These are phyloP conservation scores for Vanessa atalanta DNA, from an alignment of 1,140 invertebrate species.

Conservation along the genomic window DNA sequence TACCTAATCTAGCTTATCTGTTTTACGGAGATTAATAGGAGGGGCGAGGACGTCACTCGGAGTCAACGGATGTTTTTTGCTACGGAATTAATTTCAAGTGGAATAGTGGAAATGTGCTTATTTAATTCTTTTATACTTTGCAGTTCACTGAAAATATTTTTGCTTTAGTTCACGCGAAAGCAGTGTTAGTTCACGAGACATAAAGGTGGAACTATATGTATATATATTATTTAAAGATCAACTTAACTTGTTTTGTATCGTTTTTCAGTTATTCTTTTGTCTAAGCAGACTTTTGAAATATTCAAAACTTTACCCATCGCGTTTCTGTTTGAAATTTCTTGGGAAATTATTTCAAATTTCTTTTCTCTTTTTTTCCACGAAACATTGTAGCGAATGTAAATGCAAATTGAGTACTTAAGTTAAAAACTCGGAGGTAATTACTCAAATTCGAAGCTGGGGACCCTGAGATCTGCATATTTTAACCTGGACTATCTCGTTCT, in stretches of 20 bases:
- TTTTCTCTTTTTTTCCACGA: not conserved
- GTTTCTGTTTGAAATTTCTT: not conserved
- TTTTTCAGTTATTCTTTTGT: not conserved
- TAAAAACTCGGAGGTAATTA: conserved; percentile 11
- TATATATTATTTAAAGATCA: not conserved
- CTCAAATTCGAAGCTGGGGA: conserved; percentile 11
- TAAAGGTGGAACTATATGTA: not conserved
- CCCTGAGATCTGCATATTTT: conserved; percentile 11
- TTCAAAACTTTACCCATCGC: not conserved
- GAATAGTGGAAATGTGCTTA: conserved; percentile 11
- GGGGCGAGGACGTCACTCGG: conserved; percentile 1
- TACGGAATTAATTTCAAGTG: conserved; percentile 9
- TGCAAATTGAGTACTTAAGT: conserved; percentile 14
- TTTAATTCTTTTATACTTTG: conserved; percentile 12
- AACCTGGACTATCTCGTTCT: conserved; percentile 1
- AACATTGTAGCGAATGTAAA: conserved; percentile 5
- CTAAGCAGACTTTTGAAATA: conserved; percentile 1
- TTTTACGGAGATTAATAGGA: conserved; percentile 12
- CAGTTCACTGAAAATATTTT: not conserved
- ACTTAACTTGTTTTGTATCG: not conserved
- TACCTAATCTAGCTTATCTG: conserved; percentile 16
- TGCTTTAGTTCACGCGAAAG: not conserved
- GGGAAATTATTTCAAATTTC: not conserved
- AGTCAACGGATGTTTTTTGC: conserved; percentile 14
- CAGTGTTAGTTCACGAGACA: not conserved